Conservation (phyloP, 1,140 invertebrate genomes). For the Centruroides vittatus region DNA sequence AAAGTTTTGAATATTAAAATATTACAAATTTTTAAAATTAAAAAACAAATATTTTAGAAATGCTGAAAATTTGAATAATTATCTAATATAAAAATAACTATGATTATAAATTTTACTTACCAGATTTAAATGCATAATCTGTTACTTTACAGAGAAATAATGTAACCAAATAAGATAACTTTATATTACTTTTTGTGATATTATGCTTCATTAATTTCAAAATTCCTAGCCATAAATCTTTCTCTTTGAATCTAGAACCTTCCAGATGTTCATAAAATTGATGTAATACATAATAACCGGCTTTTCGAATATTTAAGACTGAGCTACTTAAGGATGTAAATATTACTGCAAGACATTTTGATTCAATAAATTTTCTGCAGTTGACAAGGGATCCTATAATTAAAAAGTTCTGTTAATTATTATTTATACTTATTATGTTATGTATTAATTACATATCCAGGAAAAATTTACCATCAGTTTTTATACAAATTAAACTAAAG, state of each 20-base stretch:
- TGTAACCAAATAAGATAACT: constrained; percentile 46
- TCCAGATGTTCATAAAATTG: constrained; percentile 51
- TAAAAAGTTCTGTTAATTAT: too few species aligned
- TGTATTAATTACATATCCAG: too few species aligned
- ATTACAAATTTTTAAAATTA: too few species aligned
- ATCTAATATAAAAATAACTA: neutral
- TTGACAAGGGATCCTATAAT: constrained; percentile 40
- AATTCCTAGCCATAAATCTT: constrained; percentile 33
- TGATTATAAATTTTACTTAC: neutral
- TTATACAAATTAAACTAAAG: too few species aligned
- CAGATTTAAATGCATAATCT: constrained; percentile 44
- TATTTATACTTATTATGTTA: too few species aligned
- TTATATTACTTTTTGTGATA: constrained; percentile 26
- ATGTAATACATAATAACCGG: constrained; percentile 47
- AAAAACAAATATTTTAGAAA: too few species aligned
- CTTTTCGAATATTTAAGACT: constrained; percentile 40
- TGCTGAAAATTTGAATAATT: neutral
- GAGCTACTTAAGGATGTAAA: constrained; percentile 45
- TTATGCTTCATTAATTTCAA: constrained; percentile 37
- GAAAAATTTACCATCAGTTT: too few species aligned
- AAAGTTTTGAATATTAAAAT: too few species aligned
- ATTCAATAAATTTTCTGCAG: constrained; percentile 45
- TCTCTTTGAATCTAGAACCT: constrained; percentile 41
- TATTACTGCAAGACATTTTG: constrained; percentile 45
- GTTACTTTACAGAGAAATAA: constrained; percentile 51